Evolutionary conservation across 2,797 vertebrate genomes (phyloP).

Genomic region (Odontamblyopus rebecca): DNA sequence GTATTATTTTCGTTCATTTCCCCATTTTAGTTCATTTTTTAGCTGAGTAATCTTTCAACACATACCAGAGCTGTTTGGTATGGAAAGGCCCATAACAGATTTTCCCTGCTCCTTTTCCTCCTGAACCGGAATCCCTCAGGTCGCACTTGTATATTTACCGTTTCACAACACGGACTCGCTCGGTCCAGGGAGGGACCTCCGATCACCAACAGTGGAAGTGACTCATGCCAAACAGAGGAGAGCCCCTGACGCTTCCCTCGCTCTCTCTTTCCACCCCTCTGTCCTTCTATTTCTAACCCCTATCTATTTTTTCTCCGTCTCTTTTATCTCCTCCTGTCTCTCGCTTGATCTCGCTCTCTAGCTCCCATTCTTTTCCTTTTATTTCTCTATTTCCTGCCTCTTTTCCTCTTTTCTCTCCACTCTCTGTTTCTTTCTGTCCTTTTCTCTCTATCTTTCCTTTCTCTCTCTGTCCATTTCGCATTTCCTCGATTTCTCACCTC

Average conservation of each 20-base stretch:
- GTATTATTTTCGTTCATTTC: not conserved
- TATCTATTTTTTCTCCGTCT: too few species aligned
- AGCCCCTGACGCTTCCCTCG: conserved; percentile 52
- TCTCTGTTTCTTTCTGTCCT: too few species aligned
- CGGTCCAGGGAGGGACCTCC: conserved; percentile 18
- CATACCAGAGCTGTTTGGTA: not conserved
- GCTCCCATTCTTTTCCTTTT: too few species aligned
- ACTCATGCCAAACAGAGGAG: conserved; percentile 63
- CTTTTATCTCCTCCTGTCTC: too few species aligned
- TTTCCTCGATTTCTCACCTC: too few species aligned
- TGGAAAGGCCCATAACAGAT: conserved; percentile 30
- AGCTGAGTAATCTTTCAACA: not conserved
- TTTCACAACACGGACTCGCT: conserved; percentile 9
- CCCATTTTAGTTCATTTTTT: not conserved
- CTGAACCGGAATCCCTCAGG: conserved; percentile 23
- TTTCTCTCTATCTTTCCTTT: not conserved
- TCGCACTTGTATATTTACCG: conserved; percentile 9
- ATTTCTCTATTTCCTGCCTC: not conserved
- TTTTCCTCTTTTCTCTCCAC: too few species aligned
- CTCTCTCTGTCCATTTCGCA: not conserved
- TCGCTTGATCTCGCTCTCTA: too few species aligned
- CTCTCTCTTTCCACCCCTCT: not conserved
- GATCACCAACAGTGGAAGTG: conserved; percentile 43
- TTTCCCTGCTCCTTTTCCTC: conserved; percentile 28
- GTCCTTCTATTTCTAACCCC: too few species aligned